These are phyloP conservation scores for Mesocentrotus franciscanus DNA, from an alignment of 53 echinoderm and acorn worm genomes.

Conservation along the genomic window DNA sequence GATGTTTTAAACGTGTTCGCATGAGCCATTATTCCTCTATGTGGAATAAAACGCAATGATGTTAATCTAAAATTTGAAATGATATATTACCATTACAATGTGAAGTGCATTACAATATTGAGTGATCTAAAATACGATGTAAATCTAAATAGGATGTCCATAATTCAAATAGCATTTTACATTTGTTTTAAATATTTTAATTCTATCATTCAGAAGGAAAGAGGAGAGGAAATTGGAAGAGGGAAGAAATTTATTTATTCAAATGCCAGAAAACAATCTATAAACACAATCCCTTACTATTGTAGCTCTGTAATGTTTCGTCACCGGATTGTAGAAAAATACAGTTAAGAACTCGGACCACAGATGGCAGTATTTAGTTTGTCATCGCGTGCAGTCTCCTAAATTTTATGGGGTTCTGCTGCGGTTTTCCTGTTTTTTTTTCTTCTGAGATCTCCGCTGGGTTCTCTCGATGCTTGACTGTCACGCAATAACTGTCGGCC, in stretches of 20 bases:
- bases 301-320: background rate
- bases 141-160: no score
- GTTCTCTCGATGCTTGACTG: background rate
- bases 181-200: no score
- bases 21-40: no score
- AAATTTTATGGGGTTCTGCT: background rate
- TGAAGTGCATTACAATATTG: no score
- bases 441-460: background rate
- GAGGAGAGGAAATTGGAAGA: background rate
- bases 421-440: background rate
- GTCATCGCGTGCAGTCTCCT: slow-evolving; percentile 32
- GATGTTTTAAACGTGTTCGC: no score
- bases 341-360: background rate
- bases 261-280: background rate
- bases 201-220: background rate
- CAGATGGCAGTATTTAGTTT: slow-evolving; percentile 43
- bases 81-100: no score
- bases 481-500: background rate
- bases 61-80: no score
- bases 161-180: no score
- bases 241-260: background rate
- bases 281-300: background rate
- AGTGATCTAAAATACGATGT: no score
- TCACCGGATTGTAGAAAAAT: background rate
- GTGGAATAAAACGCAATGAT: no score